A percentile compares a stretch with the other conserved stretches of the same genome.
phyloP scores from a whole-genome alignment of 1,140 invertebrate genomes.

The Lucilia cuprina region DNA sequence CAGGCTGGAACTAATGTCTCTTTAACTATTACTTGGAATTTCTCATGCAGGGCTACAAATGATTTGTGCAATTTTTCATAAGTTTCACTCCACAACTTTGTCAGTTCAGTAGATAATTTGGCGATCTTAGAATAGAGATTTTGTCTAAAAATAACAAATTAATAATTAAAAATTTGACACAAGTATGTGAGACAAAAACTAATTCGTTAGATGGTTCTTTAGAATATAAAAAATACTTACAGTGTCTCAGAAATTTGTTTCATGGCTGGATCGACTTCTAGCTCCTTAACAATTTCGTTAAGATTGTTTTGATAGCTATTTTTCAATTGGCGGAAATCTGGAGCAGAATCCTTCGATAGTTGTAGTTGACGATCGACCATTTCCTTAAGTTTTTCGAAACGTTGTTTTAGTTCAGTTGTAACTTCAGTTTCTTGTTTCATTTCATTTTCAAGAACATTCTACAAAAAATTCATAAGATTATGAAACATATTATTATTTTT shows the following conservation, averaged over 20 bases:
- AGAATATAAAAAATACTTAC: constrained; percentile 45
- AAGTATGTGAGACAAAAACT: not conserved
- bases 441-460: constrained; percentile 50
- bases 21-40: constrained; percentile 68
- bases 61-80: constrained; percentile 63
- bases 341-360: constrained; percentile 67
- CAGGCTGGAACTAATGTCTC: constrained; percentile 62
- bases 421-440: constrained; percentile 57
- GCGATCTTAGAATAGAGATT: constrained; percentile 54
- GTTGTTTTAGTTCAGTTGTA: constrained; percentile 59
- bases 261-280: constrained; percentile 71
- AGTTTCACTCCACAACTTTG: constrained; percentile 63
- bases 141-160: constrained; percentile 38
- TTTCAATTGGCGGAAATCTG: constrained; percentile 68
- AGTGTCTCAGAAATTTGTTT: constrained; percentile 71
- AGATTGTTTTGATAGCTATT: constrained; percentile 69
- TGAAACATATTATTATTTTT: too few species aligned
- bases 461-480: not conserved
- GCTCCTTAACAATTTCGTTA: constrained; percentile 69
- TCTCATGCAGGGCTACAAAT: constrained; percentile 51
- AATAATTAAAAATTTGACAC: not conserved
- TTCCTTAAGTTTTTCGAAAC: constrained; percentile 55
- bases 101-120: constrained; percentile 64
- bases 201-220: not conserved
- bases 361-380: constrained; percentile 62